Evolutionary conservation across 1,140 invertebrate genomes (phyloP), one percentile per base, ranked within the genome.

Genomic region (Lepidurus arcticus): DNA sequence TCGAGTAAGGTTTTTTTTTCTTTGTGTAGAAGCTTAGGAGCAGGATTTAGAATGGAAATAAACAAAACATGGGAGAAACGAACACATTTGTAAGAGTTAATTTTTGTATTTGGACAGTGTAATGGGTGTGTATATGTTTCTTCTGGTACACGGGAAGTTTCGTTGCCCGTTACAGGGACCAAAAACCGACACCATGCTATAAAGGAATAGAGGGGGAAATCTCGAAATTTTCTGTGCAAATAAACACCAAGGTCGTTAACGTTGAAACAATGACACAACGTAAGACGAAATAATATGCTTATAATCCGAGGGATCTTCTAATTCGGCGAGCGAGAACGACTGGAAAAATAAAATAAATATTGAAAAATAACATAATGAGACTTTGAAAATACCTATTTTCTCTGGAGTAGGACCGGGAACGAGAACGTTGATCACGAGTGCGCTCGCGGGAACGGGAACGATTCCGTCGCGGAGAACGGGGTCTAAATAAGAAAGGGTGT

Each of bases 241-340:
- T 76, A 44, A n/a, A 76, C 47, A 45, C 42, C 75, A 34, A 7
- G 47, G 43, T 9, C n/a, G 21, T 21, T 26, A 76, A 76, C 16
- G 34, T 34, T 34, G 34, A 34, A 34, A 3, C 34, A 34, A 34
- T 34, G 34, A 42, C 43, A 42, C 34, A 76, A 10, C 24, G 13
- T 34, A 76, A 1, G 21, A 45, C 7, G 21, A 76, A n/a, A 76
- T 13, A 13, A 42, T 45, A 7, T 45, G 21, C n/a, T 21, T 78
- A 43, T 73, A 73, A 74, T 73, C 11, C 13, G 44, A 44, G 47
- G 75, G 43, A 45, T 45, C 42, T 73, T 78, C 24, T 78, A 78
- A 45, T 74, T 78, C 42, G 78, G 78, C 11, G 78, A 78, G 26
- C 78, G 78, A 24, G 78, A 78, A 78, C 78, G 78, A 44, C 78